Conservation (phyloP, 2,113 vertebrate species). For the Piprites chloris region DNA sequence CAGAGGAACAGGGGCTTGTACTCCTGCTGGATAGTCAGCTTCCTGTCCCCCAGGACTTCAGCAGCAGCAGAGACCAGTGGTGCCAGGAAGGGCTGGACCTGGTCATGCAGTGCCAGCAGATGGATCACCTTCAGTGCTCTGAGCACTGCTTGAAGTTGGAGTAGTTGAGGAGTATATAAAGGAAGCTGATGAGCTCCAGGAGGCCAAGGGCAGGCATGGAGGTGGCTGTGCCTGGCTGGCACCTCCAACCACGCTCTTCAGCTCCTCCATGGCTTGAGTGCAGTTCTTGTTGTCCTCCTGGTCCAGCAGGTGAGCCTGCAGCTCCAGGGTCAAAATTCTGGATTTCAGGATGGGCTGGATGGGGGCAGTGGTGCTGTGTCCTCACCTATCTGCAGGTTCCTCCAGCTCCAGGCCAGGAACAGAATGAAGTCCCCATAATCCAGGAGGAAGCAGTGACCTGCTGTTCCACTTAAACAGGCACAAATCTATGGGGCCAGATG, state of each 20-base stretch:
- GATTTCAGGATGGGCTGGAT: conserved; percentile 72
- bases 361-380: conserved; percentile 6
- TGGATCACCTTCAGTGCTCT: conserved; percentile 82
- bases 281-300: conserved; percentile 83
- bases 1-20: conserved; percentile 78
- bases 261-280: conserved; percentile 82
- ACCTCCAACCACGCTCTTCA: conserved; percentile 62
- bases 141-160: conserved; percentile 84
- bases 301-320: conserved; percentile 84
- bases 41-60: conserved; percentile 81
- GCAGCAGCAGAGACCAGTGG: conserved; percentile 76
- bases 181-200: conserved; percentile 78
- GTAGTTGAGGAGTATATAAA: conserved; percentile 79
- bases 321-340: conserved; percentile 84
- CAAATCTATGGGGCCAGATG: background rate
- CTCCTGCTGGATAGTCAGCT: conserved; percentile 78
- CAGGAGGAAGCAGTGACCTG: background rate
- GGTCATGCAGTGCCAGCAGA: conserved; percentile 78
- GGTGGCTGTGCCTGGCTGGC: conserved; percentile 49
- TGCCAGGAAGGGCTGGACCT: conserved; percentile 71
- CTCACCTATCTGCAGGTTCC: background rate
- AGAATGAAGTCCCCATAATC: background rate
- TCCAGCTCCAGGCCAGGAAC: background rate
- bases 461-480: background rate
- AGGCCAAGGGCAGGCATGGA: conserved; percentile 68